Evolutionary conservation across 2,888 invertebrate species (phyloP).

Genomic region (Melinopterus prodromus): DNA sequence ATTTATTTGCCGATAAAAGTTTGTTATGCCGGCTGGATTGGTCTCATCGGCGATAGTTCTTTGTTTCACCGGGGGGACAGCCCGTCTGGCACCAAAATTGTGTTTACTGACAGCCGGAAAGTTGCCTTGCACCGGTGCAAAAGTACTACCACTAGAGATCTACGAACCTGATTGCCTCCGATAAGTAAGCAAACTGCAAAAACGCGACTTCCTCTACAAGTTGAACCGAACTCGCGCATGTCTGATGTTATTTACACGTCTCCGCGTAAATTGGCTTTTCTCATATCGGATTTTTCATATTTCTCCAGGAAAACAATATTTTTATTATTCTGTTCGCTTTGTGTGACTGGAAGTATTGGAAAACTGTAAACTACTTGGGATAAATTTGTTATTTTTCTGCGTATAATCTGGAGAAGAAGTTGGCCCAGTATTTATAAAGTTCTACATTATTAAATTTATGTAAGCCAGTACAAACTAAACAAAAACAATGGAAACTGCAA

Average conservation of each 20-base stretch:
- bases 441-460: too few species aligned
- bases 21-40: not conserved
- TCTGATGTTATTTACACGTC: not conserved
- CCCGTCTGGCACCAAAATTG: not conserved
- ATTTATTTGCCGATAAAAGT: not conserved
- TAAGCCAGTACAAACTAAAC: too few species aligned
- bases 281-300: not conserved
- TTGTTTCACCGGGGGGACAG: not conserved
- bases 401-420: not conserved
- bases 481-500: too few species aligned
- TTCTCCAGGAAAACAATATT: not conserved
- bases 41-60: not conserved
- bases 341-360: not conserved
- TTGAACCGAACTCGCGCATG: too few species aligned
- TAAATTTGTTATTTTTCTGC: not conserved
- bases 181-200: not conserved
- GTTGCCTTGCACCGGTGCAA: slow-evolving; percentile 4
- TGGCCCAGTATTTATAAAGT: too few species aligned
- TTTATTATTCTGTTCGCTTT: not conserved
- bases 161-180: not conserved
- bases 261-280: not conserved
- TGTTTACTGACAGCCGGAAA: not conserved
- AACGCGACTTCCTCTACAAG: not conserved
- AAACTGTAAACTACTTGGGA: not conserved
- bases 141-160: not conserved